Percentiles rank a stretch among this genome's conserved stretches.
phyloP scores from a whole-genome alignment of 2,113 vertebrate species.

The Takifugu bimaculatus region DNA sequence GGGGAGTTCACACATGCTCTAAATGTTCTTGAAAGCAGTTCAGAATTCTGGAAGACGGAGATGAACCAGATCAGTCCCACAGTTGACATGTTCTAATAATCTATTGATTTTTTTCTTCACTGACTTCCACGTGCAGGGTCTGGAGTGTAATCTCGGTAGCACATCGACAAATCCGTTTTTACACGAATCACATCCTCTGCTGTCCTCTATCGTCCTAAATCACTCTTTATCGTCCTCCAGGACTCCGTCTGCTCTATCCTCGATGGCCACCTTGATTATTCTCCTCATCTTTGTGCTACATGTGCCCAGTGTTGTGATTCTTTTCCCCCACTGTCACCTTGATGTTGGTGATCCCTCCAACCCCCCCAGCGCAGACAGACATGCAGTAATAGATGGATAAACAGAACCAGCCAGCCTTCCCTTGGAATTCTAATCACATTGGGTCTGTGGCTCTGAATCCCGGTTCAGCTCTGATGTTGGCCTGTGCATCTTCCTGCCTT shows the following conservation, averaged over 20 bases:
- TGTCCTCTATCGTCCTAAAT: too few relatives aligned
- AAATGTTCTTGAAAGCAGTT: too few relatives aligned
- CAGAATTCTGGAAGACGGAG: too few relatives aligned
- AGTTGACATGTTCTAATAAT: too few relatives aligned
- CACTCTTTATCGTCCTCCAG: neutral
- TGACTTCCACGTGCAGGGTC: too few relatives aligned
- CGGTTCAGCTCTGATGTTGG: constrained; percentile 30
- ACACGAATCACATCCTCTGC: too few relatives aligned
- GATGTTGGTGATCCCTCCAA: constrained; percentile 24
- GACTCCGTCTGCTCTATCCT: neutral
- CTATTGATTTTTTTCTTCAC: too few relatives aligned
- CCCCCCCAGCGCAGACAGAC: constrained; percentile 5
- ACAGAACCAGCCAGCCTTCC: constrained; percentile 55
- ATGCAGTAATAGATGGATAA: constrained; percentile 42
- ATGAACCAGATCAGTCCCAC: too few relatives aligned
- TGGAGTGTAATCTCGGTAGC: too few relatives aligned
- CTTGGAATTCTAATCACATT: constrained; percentile 62
- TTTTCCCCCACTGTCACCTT: constrained; percentile 19
- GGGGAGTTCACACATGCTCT: too few relatives aligned
- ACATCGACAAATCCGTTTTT: too few relatives aligned
- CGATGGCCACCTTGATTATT: constrained; percentile 4
- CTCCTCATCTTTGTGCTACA: constrained; percentile 29
- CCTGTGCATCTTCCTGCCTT: constrained; percentile 16
- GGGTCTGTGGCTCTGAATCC: constrained; percentile 55
- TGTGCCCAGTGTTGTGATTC: constrained; percentile 6